Evolutionary conservation across 2,888 invertebrate species (phyloP).

Genomic region (Fragum whitleyi): DNA sequence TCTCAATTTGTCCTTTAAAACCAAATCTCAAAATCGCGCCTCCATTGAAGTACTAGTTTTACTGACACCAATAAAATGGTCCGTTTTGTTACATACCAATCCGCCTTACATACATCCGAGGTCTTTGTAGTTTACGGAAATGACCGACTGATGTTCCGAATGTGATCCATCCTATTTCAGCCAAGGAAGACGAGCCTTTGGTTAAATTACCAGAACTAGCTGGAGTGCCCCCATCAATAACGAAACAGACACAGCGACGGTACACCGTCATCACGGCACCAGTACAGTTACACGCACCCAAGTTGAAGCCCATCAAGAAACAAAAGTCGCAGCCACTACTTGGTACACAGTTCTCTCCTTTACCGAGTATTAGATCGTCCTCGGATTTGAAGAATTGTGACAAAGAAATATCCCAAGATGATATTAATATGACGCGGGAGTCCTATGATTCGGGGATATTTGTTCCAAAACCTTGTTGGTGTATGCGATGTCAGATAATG

Average conservation of each 20-base stretch:
- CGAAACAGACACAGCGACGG: not conserved
- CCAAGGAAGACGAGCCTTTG: not conserved
- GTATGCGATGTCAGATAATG: conserved; percentile 69
- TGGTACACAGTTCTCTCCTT: not conserved
- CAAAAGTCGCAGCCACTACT: not conserved
- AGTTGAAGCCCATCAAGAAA: not conserved
- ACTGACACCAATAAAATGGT: not conserved
- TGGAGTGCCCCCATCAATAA: not conserved
- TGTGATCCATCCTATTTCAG: not conserved
- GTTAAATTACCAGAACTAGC: not conserved
- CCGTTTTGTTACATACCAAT: too few relatives aligned
- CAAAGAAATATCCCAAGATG: not conserved
- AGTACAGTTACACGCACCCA: not conserved
- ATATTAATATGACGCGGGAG: not conserved
- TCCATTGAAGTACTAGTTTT: not conserved
- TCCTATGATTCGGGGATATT: conserved; percentile 18
- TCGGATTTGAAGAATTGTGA: not conserved
- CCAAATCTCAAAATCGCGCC: not conserved
- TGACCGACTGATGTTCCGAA: not conserved
- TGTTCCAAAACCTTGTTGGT: conserved; percentile 64
- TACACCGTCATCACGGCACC: conserved; percentile 14
- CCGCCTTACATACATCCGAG: not conserved
- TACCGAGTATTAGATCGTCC: not conserved
- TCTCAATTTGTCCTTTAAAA: too few relatives aligned
- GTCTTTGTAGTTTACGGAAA: not conserved